These are phyloP conservation scores for Schlechtendalia chinensis DNA, from an alignment of 1,140 invertebrate species.

Conservation along the genomic window DNA sequence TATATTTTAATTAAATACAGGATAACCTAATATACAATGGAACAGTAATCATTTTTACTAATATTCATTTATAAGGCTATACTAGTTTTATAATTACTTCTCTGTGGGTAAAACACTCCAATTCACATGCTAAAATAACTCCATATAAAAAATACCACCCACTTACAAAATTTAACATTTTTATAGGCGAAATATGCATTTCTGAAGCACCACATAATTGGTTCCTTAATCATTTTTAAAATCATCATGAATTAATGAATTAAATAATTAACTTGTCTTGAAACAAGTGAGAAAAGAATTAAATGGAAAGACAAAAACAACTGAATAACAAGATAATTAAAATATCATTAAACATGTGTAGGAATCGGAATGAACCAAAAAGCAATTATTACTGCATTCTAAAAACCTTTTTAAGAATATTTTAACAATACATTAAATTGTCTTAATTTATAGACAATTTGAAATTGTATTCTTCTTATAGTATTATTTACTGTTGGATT, in stretches of 20 bases:
- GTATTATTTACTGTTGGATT: too few relatives aligned
- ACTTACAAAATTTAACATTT: slow-evolving; percentile 48
- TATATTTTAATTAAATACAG: not conserved
- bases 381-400: not conserved
- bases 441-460: too few relatives aligned
- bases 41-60: slow-evolving; percentile 25
- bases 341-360: not conserved
- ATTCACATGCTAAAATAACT: slow-evolving; percentile 42
- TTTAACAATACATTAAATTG: not conserved
- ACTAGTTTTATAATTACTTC: slow-evolving; percentile 28
- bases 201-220: slow-evolving; percentile 47
- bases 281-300: not conserved
- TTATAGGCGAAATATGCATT: slow-evolving; percentile 43
- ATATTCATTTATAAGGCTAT: slow-evolving; percentile 15
- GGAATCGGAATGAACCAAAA: not conserved
- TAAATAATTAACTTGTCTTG: not conserved
- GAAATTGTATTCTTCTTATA: too few relatives aligned
- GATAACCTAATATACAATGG: not conserved
- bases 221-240: slow-evolving; percentile 38
- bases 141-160: slow-evolving; percentile 25
- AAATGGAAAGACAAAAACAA: not conserved
- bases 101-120: slow-evolving; percentile 29
- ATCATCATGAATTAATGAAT: slow-evolving; percentile 31
- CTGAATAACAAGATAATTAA: not conserved
- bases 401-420: not conserved